Evolutionary conservation across 92 coral and sea anemone species (phyloP), one percentile per base, ranked within the genome.

Genomic region (Phenganax subtilis): DNA sequence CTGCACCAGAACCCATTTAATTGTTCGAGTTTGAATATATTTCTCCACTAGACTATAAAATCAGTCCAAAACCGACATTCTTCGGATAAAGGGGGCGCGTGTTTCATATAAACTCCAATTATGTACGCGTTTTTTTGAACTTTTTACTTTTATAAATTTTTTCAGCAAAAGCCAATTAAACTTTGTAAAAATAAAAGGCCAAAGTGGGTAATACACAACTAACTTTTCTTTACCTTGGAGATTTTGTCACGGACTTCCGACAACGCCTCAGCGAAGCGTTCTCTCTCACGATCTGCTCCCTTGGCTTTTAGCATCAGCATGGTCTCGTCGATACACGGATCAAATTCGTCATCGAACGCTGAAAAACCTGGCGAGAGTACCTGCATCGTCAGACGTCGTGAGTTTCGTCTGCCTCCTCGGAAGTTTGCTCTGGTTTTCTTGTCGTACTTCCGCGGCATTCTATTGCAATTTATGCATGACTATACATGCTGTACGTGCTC

Each of bases 371-470:
- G 74, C 25, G 83, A 54, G 15, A 79, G 27, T 73, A 79, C 61
- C 2, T 61, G 74, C 74, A 79, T 64, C 61, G 73, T 79, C 10
- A 20, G 61, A 53, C 74, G 83, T 7, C 83, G 73, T 25, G 83
- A 63, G 61, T 54, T 54, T 47, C 74, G 83, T 52, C 83, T 28
- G 10, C 83, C 74, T 17, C 44, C 69, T 37, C 83, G 83, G 51
- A 79, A 63, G 75, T 79, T 79, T 9, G 58, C 73, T 52, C 65
- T 79, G 2, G 83, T 79, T 65, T 79, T 79, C 83, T 79, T 79
- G 20, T 79, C 83, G 83, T 79, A 79, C 53, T 79, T 79, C 31
- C 83, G 59, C 68, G 83, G 83, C 83, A 79, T 79, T 63, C 12
- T 27, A 12, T 30, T 17, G 75, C n/a, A 7, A 14, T 59, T 14